Evolutionary conservation across 2,797 vertebrate genomes (phyloP).

Genomic region (Enteromius anoplus): DNA sequence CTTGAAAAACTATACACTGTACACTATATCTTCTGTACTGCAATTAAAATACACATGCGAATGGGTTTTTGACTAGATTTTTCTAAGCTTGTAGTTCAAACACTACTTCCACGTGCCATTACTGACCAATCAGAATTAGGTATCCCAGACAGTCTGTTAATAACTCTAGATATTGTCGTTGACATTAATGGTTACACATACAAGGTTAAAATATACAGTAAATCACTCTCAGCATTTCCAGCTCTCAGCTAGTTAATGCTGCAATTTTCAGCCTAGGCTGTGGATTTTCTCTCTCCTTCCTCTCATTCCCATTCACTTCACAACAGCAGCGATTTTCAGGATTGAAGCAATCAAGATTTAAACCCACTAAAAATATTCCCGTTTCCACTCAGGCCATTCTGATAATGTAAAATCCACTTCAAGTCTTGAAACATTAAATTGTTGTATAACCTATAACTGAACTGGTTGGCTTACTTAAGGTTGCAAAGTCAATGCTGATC

Average conservation of each 20-base stretch:
- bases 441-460: neutral
- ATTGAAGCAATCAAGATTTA: conserved; percentile 8
- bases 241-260: neutral
- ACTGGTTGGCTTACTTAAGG: neutral
- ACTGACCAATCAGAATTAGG: conserved; percentile 9
- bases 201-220: neutral
- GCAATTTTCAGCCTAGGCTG: neutral
- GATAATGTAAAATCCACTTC: neutral
- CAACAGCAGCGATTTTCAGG: conserved; percentile 14
- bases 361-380: neutral
- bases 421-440: conserved; percentile 7
- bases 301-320: conserved; percentile 11
- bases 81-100: neutral
- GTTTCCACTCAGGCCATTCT: neutral
- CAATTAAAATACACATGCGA: neutral
- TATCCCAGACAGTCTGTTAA: neutral
- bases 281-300: conserved; percentile 1
- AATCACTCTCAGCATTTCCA: conserved; percentile 2
- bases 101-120: neutral
- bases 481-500: conserved; percentile 2
- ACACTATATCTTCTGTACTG: too few relatives aligned
- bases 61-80: neutral
- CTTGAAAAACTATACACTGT: neutral
- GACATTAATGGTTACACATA: conserved; percentile 13
- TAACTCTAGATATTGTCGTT: neutral